Conservation (phyloP, 2,797 vertebrate genomes). For the Pseudocheirus occidentalis region DNA sequence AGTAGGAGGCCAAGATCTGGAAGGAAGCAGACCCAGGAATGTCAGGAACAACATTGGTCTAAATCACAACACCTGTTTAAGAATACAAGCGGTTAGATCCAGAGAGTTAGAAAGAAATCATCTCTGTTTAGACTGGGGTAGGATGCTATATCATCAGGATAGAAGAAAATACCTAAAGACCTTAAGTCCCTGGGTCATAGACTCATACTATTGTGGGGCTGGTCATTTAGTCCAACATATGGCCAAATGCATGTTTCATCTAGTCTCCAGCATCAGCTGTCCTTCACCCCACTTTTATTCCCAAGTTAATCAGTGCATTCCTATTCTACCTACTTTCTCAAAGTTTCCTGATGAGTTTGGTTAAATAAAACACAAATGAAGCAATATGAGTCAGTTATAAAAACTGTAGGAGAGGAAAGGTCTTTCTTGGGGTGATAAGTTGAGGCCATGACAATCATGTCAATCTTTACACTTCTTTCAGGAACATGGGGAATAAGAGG, state of each 20-base stretch:
- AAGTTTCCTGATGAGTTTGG: not conserved
- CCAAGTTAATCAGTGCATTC: not conserved
- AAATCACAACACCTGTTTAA: slow-evolving; percentile 4
- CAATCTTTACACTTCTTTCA: not conserved
- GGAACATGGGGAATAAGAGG: not conserved
- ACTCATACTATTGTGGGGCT: not conserved
- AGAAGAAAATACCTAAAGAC: not conserved
- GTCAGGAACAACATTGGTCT: not conserved
- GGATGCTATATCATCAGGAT: not conserved
- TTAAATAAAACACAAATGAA: not conserved
- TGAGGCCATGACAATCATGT: not conserved
- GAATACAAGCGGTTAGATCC: not conserved
- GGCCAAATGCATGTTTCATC: not conserved
- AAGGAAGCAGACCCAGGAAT: slow-evolving; percentile 25
- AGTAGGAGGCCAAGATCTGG: not conserved
- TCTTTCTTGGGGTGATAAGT: not conserved
- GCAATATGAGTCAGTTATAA: not conserved
- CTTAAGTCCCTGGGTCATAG: not conserved
- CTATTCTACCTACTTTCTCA: not conserved
- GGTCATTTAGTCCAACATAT: not conserved
- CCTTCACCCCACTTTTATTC: not conserved
- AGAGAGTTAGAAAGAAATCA: not conserved
- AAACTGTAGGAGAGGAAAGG: not conserved
- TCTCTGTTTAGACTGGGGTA: not conserved
- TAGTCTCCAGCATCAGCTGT: not conserved